Conservation (phyloP, 2,113 vertebrate species). For the Numida meleagris region DNA sequence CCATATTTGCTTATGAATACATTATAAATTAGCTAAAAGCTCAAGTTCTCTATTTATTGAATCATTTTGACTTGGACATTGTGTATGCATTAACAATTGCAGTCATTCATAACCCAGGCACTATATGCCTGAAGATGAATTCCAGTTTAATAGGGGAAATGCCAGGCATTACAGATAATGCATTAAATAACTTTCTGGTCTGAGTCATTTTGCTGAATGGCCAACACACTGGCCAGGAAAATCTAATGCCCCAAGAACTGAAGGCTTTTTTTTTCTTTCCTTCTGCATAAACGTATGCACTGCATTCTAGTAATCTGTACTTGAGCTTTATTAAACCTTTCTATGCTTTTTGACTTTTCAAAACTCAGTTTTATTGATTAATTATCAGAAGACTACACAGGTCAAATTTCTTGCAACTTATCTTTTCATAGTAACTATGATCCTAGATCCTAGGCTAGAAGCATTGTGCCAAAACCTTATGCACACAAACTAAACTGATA, state of each 20-base stretch:
- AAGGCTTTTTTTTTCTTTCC: fast-evolving
- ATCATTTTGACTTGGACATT: neutral
- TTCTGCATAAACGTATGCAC: fast-evolving
- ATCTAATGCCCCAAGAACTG: neutral
- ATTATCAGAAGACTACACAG: neutral
- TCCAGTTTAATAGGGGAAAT: neutral
- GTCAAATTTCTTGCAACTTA: neutral
- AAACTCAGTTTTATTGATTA: neutral
- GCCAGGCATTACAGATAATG: neutral
- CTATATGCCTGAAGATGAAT: neutral
- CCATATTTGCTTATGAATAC: neutral
- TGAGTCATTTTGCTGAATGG: neutral
- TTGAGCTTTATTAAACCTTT: neutral
- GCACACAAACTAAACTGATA: neutral
- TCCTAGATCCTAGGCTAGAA: neutral
- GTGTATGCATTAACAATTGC: neutral
- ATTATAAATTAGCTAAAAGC: neutral
- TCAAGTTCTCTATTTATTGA: neutral
- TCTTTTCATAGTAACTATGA: neutral
- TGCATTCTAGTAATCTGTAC: neutral
- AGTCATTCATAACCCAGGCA: neutral
- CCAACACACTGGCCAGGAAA: neutral
- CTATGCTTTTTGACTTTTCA: neutral
- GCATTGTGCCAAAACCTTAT: neutral
- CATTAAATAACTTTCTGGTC: neutral